These are phyloP conservation scores for Spinus pinus DNA, from an alignment of 2,797 vertebrate species.

Conservation along the genomic window DNA sequence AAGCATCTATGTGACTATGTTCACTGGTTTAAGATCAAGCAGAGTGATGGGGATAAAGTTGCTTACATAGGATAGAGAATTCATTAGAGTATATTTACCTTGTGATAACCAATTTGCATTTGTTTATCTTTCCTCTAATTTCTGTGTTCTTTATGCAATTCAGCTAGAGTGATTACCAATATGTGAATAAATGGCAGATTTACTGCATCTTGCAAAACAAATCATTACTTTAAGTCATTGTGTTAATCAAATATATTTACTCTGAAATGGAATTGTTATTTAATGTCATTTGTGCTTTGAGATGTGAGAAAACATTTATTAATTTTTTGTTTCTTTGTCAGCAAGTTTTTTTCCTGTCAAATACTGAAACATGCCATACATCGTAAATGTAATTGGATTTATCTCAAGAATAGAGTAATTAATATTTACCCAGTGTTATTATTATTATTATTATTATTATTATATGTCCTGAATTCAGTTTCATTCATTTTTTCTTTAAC, in stretches of 20 bases:
- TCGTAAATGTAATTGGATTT: neutral
- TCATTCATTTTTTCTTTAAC: neutral
- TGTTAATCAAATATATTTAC: conserved; percentile 9
- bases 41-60: neutral
- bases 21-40: neutral
- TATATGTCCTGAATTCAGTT: neutral
- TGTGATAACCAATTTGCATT: neutral
- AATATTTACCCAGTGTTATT: neutral
- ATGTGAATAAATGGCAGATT: conserved; percentile 9
- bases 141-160: neutral
- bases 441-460: neutral
- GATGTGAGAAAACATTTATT: neutral
- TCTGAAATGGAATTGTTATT: neutral
- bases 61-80: neutral
- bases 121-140: conserved; percentile 41
- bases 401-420: neutral
- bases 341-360: neutral
- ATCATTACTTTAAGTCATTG: neutral
- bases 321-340: neutral
- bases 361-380: neutral
- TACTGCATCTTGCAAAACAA: neutral
- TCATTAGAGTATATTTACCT: neutral
- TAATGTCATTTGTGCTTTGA: neutral
- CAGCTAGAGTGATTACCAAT: neutral
- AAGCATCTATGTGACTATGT: neutral